Evolutionary conservation across 2,888 invertebrate species (phyloP).

Genomic region (Netelia virgata): DNA sequence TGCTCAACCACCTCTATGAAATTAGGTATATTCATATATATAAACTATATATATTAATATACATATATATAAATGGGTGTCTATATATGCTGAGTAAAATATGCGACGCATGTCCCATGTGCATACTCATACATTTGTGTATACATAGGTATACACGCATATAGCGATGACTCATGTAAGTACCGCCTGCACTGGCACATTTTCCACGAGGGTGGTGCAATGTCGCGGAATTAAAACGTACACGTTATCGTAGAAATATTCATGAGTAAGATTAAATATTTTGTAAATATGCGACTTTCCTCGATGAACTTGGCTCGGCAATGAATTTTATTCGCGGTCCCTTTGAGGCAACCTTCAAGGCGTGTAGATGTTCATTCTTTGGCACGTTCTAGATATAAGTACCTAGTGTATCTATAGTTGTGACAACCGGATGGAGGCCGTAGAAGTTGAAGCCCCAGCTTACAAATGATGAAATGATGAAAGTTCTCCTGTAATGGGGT

Average conservation of each 20-base stretch:
- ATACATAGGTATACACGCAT: neutral
- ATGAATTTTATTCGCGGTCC: too few species aligned
- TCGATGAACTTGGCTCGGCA: constrained; percentile 32
- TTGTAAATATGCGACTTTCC: neutral
- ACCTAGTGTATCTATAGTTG: too few species aligned
- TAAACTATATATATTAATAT: neutral
- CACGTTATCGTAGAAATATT: constrained; percentile 34
- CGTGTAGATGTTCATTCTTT: too few species aligned
- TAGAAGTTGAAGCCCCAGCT: too few species aligned
- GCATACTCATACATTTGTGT: neutral
- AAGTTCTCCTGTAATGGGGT: neutral
- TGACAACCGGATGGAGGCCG: too few species aligned
- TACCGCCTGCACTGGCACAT: constrained; percentile 12
- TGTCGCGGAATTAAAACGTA: constrained; percentile 25
- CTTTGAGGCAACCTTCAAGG: too few species aligned
- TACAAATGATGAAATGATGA: too few species aligned
- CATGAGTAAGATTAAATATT: constrained; percentile 20
- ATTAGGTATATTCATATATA: constrained; percentile 33
- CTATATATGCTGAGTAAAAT: neutral
- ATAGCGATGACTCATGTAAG: neutral
- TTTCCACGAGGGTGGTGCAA: constrained; percentile 17
- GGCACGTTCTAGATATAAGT: too few species aligned
- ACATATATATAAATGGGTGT: neutral
- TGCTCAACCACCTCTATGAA: constrained; percentile 43
- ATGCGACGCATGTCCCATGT: neutral